A percentile compares a stretch with the other conserved stretches of the same genome.
Conservation (phyloP, 2,113 vertebrate species). For the Eulacestoma nigropectus region DNA sequence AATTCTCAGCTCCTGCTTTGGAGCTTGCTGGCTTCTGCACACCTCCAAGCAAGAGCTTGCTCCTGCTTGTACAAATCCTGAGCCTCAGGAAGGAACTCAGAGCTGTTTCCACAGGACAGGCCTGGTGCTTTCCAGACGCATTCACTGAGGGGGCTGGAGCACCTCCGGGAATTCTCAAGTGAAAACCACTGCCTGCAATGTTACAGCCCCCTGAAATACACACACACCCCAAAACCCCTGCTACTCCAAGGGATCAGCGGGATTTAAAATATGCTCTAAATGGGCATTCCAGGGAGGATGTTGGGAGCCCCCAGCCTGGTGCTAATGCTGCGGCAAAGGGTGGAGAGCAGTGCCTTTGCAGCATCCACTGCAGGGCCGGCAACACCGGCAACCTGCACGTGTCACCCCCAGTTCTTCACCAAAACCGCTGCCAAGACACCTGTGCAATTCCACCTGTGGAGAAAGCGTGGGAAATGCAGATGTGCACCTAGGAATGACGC, state of each 20-base stretch:
- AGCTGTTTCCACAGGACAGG: background rate
- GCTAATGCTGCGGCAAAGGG: background rate
- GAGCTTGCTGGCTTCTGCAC: background rate
- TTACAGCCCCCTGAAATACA: background rate
- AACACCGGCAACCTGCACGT: fast-evolving
- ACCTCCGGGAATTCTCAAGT: background rate
- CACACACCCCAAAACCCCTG: background rate
- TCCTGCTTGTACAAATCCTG: background rate
- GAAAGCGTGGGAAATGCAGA: background rate
- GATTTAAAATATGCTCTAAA: fast-evolving
- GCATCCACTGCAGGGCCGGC: fast-evolving
- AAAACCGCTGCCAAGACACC: background rate
- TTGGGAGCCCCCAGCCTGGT: background rate
- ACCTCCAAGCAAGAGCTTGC: background rate
- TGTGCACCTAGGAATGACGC: fast-evolving
- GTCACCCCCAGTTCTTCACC: background rate
- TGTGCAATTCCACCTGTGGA: background rate
- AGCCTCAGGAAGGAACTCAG: background rate
- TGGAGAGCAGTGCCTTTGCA: background rate
- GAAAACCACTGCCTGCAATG: background rate
- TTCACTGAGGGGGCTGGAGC: background rate
- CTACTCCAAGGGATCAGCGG: background rate
- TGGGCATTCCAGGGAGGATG: background rate
- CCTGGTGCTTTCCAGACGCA: fast-evolving
- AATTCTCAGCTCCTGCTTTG: background rate